Base-by-base conservation (phyloP, 2,113 vertebrate species). In the Antigone vipio region DNA sequence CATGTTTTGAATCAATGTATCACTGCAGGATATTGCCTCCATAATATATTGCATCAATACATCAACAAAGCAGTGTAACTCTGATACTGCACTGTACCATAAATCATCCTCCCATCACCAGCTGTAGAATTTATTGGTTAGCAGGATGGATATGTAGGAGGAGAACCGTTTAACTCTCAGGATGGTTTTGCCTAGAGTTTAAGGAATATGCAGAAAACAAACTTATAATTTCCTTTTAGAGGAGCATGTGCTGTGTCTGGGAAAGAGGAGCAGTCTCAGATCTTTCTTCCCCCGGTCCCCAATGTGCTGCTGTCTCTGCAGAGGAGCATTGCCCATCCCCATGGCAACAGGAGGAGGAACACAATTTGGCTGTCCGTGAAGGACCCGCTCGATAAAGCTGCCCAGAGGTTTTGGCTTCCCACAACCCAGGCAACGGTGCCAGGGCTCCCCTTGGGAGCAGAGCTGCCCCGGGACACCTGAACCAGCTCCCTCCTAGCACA, bases 51-150 rank as follows among this genome's bases (percentile, higher is more conserved):
- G 50, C 72, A 86, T 68, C 58, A 72, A 92, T 66, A 58, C 9
- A 55, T 94, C 93, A 90, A 27, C n/a, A 24, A 72, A 80, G 34
- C 62, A 60, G n/a, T 38, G 19, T 63, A 84, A 64, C 16, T 50
- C 40, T 64, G 58, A 91, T 86, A 64, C 16, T 22, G 22, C 62
- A 74, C 32, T 13, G 18, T 38, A 35, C 64, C 64, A 71, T 81
- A 78, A 87, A 83, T 92, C 69, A 87, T 73, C 50, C 38, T 72
- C 77, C 50, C 45, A 85, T 85, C 85, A 64, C 42, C 58, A 87
- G 58, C 63, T 79, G 73, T 12, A 85, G 85, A 84, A 89, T 58
- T 91, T 91, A 86, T 64, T 89, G 66, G 79, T 83, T 67, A 93
- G 45, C 42, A 81, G 27, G 23, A 63, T 76, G 13, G 29, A 32